Percentiles rank a stretch among this genome's conserved stretches.
Evolutionary conservation across 2,113 vertebrate genomes (phyloP).

Genomic region (Coreoperca whiteheadi): DNA sequence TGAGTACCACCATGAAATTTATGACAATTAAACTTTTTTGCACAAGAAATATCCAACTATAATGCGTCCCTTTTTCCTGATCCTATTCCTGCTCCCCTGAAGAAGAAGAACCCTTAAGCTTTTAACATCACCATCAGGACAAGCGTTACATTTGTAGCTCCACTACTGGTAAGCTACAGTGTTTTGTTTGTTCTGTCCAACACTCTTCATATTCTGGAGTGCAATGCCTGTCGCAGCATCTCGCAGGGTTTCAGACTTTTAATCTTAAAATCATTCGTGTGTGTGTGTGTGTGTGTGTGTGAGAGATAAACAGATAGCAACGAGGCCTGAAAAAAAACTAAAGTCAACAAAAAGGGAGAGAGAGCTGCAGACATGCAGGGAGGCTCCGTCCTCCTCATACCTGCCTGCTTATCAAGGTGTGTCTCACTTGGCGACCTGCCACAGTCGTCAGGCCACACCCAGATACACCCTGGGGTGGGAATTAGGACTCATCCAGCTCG

Average conservation of each 20-base stretch:
- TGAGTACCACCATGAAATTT: not conserved
- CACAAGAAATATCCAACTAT: not conserved
- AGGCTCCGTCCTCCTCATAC: slow-evolving; percentile 46
- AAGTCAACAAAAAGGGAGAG: slow-evolving; percentile 21
- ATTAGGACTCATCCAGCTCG: not conserved
- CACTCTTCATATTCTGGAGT: not conserved
- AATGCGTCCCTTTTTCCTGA: not conserved
- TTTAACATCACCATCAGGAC: not conserved
- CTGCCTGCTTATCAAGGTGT: slow-evolving; percentile 63
- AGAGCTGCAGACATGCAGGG: not conserved
- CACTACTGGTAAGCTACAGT: no score
- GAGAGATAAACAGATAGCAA: slow-evolving; percentile 3
- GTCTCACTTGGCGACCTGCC: slow-evolving; percentile 49
- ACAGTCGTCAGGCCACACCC: slow-evolving; percentile 47
- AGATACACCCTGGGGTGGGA: slow-evolving; percentile 56
- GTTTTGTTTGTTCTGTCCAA: not conserved
- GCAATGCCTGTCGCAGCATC: no score
- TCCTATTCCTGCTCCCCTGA: not conserved
- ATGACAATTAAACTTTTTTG: no score
- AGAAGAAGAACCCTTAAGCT: not conserved
- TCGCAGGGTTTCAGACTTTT: not conserved
- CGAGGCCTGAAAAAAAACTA: not conserved
- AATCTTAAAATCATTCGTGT: not conserved
- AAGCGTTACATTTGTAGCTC: no score
- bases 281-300: not conserved